Evolutionary conservation across 2,113 vertebrate genomes (phyloP), one percentile per base, ranked within the genome.

Genomic region (Pluvialis apricaria): DNA sequence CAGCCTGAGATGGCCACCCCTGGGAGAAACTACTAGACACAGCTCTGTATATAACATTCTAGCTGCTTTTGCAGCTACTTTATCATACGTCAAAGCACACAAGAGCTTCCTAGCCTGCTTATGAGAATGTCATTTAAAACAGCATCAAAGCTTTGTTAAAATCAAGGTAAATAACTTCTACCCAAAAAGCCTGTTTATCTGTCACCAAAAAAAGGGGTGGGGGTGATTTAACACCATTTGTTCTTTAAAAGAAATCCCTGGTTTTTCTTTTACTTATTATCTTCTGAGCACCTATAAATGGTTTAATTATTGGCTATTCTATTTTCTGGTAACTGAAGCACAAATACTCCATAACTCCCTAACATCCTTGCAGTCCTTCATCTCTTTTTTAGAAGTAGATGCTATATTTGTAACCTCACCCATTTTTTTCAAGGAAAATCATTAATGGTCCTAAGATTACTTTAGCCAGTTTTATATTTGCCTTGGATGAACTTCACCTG

Each of bases 161-260:
- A 36, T 42, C 13, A 66, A 68, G 16, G n/a, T 40, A 65, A 69
- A 60, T 21, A 38, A 26, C 16, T 42, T 29, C 58, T 49, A 20
- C 45, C 10, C 2, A 55, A 66, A 79, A 73, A 57, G 4, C 0
- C 24, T 20, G 1, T 62, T 68, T 66, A 3, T 42, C 6, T 36
- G 18, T 45, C 19, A 47, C 5, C 10, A 7, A n/a, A 17, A 24
- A 49, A 28, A 38, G 8, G 5, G 4, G 15, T 22, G 5, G 6
- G 11, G 31, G 20, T 42, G 4, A 52, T 29, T 84, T 61, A 6
- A 38, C 10, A 72, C 15, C 2, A 32, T 44, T 60, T 80, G 1
- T 36, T 52, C 24, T 71, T 64, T 16, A 11, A 36, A 60, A n/a
- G 68, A 51, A 20, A 2, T 6, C 2, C 2, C 4, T 14, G 0